phyloP scores from a whole-genome alignment of 1,140 invertebrate genomes.

The Leptinotarsa defecta region DNA sequence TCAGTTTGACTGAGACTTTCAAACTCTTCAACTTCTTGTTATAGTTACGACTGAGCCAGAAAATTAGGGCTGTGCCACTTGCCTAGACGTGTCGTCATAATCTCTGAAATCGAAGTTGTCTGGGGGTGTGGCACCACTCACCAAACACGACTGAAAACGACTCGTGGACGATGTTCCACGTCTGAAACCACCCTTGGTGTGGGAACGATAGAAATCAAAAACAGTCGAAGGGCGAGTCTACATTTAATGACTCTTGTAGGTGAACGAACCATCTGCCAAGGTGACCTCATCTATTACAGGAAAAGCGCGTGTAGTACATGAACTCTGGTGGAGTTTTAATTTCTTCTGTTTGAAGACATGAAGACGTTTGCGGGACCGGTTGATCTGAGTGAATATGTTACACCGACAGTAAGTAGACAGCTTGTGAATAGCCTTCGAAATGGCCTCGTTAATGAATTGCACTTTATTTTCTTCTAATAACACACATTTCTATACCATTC shows the following conservation, averaged over 20 bases:
- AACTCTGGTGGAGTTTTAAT: neutral
- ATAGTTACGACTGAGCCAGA: no score
- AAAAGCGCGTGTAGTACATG: neutral
- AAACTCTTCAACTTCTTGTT: no score
- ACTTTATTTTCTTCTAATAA: neutral
- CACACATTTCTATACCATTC: neutral
- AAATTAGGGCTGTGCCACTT: neutral
- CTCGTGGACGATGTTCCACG: conserved; percentile 5
- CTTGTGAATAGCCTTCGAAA: neutral
- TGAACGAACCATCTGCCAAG: conserved; percentile 2
- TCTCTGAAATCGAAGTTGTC: conserved; percentile 16
- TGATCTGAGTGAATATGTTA: conserved; percentile 14
- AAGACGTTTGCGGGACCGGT: conserved; percentile 16
- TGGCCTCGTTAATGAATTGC: neutral
- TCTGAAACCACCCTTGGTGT: neutral
- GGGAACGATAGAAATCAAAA: neutral
- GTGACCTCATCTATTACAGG: neutral
- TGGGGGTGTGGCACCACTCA: conserved; percentile 21
- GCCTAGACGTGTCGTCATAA: conserved; percentile 14
- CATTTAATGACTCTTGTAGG: neutral
- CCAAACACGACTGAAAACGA: neutral
- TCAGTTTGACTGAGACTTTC: no score
- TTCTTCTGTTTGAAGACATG: neutral
- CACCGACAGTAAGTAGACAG: conserved; percentile 12
- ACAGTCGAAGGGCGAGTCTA: neutral